phyloP scores from a whole-genome alignment of 2,888 invertebrate genomes.

The Eurytoma californica region DNA sequence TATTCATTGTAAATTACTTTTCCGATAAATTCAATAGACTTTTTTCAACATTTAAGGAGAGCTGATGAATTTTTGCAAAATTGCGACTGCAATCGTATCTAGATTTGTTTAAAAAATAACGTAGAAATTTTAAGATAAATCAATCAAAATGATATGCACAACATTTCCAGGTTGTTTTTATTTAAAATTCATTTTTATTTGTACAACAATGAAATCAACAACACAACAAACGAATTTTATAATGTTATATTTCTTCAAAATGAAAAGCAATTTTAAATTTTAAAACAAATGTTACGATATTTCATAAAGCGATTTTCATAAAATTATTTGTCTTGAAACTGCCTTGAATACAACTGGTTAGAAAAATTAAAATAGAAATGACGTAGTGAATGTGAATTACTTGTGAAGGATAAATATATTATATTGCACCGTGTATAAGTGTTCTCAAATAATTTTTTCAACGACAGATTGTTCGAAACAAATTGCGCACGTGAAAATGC shows the following conservation, averaged over 20 bases:
- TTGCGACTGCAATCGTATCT: conserved; percentile 24
- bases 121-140: background rate
- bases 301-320: background rate
- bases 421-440: conserved; percentile 17
- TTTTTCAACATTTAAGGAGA: conserved; percentile 16
- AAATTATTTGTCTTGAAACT: conserved; percentile 21
- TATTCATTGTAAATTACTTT: conserved; percentile 10
- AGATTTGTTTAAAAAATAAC: conserved; percentile 2
- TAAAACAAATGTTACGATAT: background rate
- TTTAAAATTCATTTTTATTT: too few relatives aligned
- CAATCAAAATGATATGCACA: conserved; percentile 24
- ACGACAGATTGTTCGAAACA: background rate
- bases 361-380: conserved; percentile 14
- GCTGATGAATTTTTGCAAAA: conserved; percentile 8
- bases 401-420: conserved; percentile 29
- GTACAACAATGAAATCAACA: too few relatives aligned
- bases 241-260: background rate
- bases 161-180: background rate
- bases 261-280: background rate
- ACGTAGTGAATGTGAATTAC: conserved; percentile 28
- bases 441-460: conserved; percentile 30
- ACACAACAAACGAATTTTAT: background rate
- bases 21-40: conserved; percentile 12
- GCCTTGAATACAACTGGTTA: conserved; percentile 34
- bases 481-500: background rate